Evolutionary conservation across 2,797 vertebrate genomes (phyloP), one percentile per base, ranked within the genome.

Genomic region (Numenius phaeopus): DNA sequence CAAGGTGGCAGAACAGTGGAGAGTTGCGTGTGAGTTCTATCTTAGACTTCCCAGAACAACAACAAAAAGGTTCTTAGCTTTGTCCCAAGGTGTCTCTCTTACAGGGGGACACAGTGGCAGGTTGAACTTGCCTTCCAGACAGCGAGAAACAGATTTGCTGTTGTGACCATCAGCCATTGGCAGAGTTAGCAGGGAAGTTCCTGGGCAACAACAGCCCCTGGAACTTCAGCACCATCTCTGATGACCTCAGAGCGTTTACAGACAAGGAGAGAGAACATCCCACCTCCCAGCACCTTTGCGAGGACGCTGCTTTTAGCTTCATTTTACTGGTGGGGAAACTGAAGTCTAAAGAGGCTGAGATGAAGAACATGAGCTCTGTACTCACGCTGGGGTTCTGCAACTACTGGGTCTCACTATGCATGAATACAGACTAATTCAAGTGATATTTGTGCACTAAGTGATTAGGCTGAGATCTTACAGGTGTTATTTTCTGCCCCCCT

Each of bases 291-390:
- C 44, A 40, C 44, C n/a, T 58, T 16, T 9, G 6, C 21, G 40
- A 40, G 30, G 61, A 62, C 57, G 22, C 57, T 64, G n/a, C 62
- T 82, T 59, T 40, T 47, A 57, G 46, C 30, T 70, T 58, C 62
- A 5, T 37, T 54, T 40, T 15, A n/a, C 44, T 5, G 34, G 27
- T 29, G 49, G 12, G 61, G 54, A 79, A 83, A 40, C 55, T 19
- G n/a, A 67, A 77, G 54, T 7, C 3, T 46, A 7, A 52, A 23
- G 62, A 54, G 46, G 32, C 57, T 13, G 34, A 39, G 73, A 37
- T 24, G 2, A 8, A 58, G 61, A 52, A 32, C 7, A 2, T 0
- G 19, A 62, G 27, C 2, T 3, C 47, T 20, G 46, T 15, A 2
- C 32, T 44, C 57, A 12, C 4, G 1, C 29, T 5, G 49, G 32